These are phyloP conservation scores for Prolemur simus DNA, from an alignment of 2,113 vertebrate species.

Conservation along the genomic window DNA sequence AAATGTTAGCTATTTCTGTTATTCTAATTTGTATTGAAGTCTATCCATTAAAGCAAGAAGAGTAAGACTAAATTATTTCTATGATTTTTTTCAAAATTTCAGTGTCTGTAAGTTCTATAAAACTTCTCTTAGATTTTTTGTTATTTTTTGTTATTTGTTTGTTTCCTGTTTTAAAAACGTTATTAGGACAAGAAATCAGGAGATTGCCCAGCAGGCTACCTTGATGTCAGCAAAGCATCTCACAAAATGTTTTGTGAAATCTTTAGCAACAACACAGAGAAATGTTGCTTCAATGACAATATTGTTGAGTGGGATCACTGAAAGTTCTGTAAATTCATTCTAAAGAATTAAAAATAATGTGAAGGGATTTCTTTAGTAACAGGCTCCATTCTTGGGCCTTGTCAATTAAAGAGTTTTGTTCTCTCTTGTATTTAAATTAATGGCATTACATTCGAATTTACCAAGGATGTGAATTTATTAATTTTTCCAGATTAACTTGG, in stretches of 20 bases:
- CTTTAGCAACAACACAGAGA: not conserved
- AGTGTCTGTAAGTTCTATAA: not conserved
- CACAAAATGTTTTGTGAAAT: not conserved
- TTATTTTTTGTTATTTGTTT: not conserved
- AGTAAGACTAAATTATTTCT: not conserved
- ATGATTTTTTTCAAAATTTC: not conserved
- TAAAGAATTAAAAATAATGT: not conserved
- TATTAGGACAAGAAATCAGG: not conserved
- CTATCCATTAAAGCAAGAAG: not conserved
- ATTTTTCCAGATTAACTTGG: constrained; percentile 2
- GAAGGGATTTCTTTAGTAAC: not conserved
- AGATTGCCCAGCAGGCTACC: not conserved
- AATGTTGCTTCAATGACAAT: not conserved
- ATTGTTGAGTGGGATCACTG: not conserved
- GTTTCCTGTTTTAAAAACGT: not conserved
- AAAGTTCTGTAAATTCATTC: not conserved
- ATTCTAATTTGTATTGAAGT: not conserved
- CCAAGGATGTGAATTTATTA: not conserved
- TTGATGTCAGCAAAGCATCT: not conserved
- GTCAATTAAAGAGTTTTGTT: not conserved
- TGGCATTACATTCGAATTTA: not conserved
- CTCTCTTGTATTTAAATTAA: not conserved
- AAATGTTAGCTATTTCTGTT: not conserved
- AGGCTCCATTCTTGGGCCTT: not conserved
- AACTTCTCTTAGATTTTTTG: not conserved